These are phyloP conservation scores for Lottia scabra DNA, from an alignment of 2,888 invertebrate genomes.

Conservation along the genomic window DNA sequence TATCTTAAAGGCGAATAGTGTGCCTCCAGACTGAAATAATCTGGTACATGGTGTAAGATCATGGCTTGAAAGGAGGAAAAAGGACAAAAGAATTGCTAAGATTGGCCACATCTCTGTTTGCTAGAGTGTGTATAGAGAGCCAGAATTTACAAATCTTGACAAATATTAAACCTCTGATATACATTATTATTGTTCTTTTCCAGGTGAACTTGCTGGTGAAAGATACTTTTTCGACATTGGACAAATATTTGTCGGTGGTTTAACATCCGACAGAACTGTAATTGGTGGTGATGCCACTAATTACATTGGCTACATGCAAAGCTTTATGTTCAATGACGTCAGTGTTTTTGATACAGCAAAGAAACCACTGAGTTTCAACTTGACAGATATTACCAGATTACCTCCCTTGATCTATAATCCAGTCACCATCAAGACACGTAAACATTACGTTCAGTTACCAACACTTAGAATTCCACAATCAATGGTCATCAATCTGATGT, in stretches of 20 bases:
- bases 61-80: no score
- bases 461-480: slow-evolving; percentile 33
- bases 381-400: slow-evolving; percentile 33
- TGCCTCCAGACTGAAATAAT: no score
- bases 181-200: slow-evolving; percentile 13
- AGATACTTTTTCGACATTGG: slow-evolving; percentile 48
- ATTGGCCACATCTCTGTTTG: no score
- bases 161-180: no score
- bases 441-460: slow-evolving; percentile 43
- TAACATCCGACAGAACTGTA: slow-evolving; percentile 22
- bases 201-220: slow-evolving; percentile 46
- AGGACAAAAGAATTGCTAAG: no score
- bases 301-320: slow-evolving; percentile 57
- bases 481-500: slow-evolving; percentile 53
- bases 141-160: no score
- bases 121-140: no score
- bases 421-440: slow-evolving; percentile 48
- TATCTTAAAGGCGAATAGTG: no score
- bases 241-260: slow-evolving; percentile 46
- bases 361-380: slow-evolving; percentile 17
- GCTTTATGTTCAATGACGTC: slow-evolving; percentile 46
- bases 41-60: no score
- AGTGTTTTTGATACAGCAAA: slow-evolving; percentile 44
- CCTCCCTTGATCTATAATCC: slow-evolving; percentile 45
- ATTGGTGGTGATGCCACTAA: slow-evolving; percentile 22